phyloP scores from a whole-genome alignment of 2,888 invertebrate species.

The Agrochola macilenta region DNA sequence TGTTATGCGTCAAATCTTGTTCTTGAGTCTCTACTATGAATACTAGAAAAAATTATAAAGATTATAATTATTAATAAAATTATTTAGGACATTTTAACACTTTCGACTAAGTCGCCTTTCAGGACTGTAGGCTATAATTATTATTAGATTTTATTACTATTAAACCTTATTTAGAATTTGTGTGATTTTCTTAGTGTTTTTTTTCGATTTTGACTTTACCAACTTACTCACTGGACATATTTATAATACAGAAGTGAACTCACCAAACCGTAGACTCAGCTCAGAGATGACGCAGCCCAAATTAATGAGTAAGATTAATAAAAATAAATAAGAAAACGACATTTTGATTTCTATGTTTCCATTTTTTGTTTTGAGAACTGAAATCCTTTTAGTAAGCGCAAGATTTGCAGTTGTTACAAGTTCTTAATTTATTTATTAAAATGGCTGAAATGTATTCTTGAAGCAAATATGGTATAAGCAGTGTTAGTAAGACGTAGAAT shows the following conservation, averaged over 20 bases:
- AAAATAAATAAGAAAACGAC: conserved; percentile 71
- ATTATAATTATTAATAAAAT: background rate
- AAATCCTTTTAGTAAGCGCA: conserved; percentile 63
- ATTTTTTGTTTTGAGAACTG: background rate
- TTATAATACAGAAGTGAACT: conserved; percentile 65
- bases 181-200: background rate
- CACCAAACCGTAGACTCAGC: conserved; percentile 83
- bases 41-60: conserved; percentile 70
- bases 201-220: background rate
- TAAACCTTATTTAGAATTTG: no score
- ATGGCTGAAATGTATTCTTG: conserved; percentile 87
- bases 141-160: no score
- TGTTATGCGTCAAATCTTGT: conserved; percentile 74
- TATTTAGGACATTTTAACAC: background rate
- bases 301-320: conserved; percentile 77
- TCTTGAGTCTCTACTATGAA: conserved; percentile 82
- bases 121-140: background rate
- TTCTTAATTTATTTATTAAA: conserved; percentile 80
- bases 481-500: conserved; percentile 82
- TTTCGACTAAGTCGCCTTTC: background rate
- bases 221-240: background rate
- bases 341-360: conserved; percentile 33
- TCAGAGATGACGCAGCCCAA: conserved; percentile 81
- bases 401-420: conserved; percentile 75
- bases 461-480: conserved; percentile 84